Percentiles rank a stretch among this genome's conserved stretches.
Conservation (phyloP, 2,888 invertebrate species). For the Ceratothoa steindachneri region DNA sequence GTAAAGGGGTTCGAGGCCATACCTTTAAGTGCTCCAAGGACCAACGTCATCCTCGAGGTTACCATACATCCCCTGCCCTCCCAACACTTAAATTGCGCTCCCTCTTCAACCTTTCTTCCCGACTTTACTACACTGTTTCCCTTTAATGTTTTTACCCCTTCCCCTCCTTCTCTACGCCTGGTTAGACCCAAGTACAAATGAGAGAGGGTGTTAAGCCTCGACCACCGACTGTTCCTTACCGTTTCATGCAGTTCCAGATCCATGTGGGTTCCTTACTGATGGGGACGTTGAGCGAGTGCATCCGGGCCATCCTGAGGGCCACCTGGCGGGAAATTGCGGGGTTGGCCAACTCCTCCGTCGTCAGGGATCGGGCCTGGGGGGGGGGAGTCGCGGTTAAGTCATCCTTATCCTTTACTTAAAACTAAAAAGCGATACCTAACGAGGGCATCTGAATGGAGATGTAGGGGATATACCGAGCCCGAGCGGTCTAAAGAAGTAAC, state of each 20-base stretch:
- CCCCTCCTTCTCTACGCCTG: too few species aligned
- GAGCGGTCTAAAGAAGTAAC: background rate
- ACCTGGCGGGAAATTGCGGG: conserved; percentile 75
- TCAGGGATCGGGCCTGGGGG: conserved; percentile 75
- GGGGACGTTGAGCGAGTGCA: conserved; percentile 90
- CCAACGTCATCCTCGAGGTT: too few species aligned
- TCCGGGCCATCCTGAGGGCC: conserved; percentile 87
- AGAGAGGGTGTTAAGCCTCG: too few species aligned
- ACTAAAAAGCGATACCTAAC: background rate
- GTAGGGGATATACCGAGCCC: background rate
- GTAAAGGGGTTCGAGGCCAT: too few species aligned
- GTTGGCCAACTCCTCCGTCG: conserved; percentile 75
- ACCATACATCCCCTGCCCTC: too few species aligned
- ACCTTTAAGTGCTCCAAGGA: too few species aligned
- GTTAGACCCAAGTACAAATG: too few species aligned
- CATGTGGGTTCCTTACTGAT: conserved; percentile 92
- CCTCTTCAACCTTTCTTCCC: too few species aligned
- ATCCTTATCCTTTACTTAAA: too few species aligned
- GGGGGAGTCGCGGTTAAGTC: background rate
- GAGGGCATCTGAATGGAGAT: background rate
- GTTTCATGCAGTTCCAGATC: conserved; percentile 79
- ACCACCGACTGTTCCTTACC: background rate
- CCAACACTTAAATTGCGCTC: too few species aligned
- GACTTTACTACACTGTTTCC: too few species aligned
- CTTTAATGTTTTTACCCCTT: too few species aligned